A percentile compares a stretch with the other conserved stretches of the same genome.
Evolutionary conservation across 2,888 invertebrate species (phyloP).

Genomic region (Caenorhabditis wallacei): DNA sequence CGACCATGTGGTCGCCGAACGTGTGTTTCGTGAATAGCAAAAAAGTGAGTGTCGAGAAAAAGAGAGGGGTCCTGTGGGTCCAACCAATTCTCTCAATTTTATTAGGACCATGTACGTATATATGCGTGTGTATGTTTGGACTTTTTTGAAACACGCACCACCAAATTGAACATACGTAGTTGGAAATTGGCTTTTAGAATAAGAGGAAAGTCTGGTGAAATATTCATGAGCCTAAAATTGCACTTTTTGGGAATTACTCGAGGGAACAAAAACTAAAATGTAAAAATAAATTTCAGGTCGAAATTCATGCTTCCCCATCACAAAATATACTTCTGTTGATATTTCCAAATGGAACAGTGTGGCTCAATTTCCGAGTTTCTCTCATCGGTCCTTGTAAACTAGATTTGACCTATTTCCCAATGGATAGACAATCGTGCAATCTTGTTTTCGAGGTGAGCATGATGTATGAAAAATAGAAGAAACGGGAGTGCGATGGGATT

Average conservation of each 20-base stretch:
- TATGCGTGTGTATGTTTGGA: slow-evolving; percentile 15
- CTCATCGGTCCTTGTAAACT: slow-evolving; percentile 82
- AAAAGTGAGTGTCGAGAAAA: slow-evolving; percentile 73
- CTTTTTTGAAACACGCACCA: slow-evolving; percentile 41
- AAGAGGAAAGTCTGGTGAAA: slow-evolving; percentile 8
- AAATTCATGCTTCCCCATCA: slow-evolving; percentile 82
- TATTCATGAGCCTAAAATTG: slow-evolving; percentile 11
- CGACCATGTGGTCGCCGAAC: slow-evolving; percentile 83
- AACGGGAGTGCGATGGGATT: slow-evolving; percentile 19
- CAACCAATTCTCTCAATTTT: slow-evolving; percentile 51
- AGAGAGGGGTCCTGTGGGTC: slow-evolving; percentile 16
- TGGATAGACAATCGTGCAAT: slow-evolving; percentile 83
- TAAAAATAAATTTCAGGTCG: slow-evolving; percentile 70
- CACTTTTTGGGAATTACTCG: neutral
- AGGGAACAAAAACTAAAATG: neutral
- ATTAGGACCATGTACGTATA: slow-evolving; percentile 45
- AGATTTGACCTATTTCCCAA: slow-evolving; percentile 81
- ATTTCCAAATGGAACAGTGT: slow-evolving; percentile 83
- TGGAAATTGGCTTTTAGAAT: slow-evolving; percentile 33
- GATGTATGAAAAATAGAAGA: slow-evolving; percentile 1
- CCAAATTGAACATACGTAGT: slow-evolving; percentile 44
- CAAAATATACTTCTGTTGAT: slow-evolving; percentile 82
- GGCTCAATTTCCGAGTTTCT: slow-evolving; percentile 80
- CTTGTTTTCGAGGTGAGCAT: slow-evolving; percentile 80
- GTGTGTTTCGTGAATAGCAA: slow-evolving; percentile 83